These are phyloP conservation scores for Pygmarrhopalites habei DNA, from an alignment of 1,140 invertebrate genomes.

Conservation along the genomic window DNA sequence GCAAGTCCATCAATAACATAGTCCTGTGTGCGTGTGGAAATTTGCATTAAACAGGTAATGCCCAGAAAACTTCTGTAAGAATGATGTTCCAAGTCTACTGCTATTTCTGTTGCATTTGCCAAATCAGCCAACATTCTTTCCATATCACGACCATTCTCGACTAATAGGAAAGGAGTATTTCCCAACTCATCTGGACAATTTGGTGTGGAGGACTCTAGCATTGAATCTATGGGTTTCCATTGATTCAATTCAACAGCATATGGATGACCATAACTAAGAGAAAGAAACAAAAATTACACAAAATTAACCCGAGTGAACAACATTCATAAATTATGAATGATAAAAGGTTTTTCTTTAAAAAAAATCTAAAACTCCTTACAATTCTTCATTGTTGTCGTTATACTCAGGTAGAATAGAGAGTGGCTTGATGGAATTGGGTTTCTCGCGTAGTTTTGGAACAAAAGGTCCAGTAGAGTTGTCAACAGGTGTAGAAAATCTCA, in stretches of 20 bases:
- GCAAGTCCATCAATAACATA: conserved; percentile 84
- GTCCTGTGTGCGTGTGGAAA: conserved; percentile 77
- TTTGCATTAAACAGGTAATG: conserved; percentile 89
- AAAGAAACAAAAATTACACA: too few relatives aligned
- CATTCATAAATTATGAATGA: too few relatives aligned
- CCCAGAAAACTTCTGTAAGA: conserved; percentile 74
- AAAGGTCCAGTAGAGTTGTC: conserved; percentile 71
- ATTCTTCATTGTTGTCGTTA: conserved; percentile 51
- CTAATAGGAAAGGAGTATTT: conserved; percentile 58
- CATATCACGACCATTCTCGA: conserved; percentile 61
- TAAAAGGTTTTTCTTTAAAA: too few relatives aligned
- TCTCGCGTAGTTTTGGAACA: conserved; percentile 71
- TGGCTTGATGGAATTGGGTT: conserved; percentile 80
- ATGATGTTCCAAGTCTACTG: conserved; percentile 79
- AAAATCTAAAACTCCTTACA: conserved; percentile 40
- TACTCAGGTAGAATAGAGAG: conserved; percentile 62
- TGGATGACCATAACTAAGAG: conserved; percentile 69
- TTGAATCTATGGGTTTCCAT: conserved; percentile 50
- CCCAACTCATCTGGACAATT: conserved; percentile 47
- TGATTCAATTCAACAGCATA: conserved; percentile 78
- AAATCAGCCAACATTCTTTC: conserved; percentile 60
- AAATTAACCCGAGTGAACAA: too few relatives aligned
- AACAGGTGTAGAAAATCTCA: conserved; percentile 74
- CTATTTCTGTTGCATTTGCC: conserved; percentile 60
- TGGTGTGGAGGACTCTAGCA: conserved; percentile 45